phyloP scores from a whole-genome alignment of 2,888 invertebrate genomes.

The Apamea anceps region DNA sequence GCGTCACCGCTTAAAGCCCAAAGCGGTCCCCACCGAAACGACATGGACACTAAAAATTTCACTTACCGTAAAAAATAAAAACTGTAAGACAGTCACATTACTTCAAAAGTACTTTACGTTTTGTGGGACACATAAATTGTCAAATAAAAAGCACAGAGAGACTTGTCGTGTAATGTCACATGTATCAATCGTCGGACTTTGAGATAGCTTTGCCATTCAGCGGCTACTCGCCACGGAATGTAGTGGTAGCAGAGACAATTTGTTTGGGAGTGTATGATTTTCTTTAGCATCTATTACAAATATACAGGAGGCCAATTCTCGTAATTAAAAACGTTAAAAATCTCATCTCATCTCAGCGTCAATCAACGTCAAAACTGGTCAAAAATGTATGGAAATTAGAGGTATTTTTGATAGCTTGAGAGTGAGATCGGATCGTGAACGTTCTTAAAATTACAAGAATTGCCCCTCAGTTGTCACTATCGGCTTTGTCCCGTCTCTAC shows the following conservation, averaged over 20 bases:
- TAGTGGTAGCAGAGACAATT: slow-evolving; percentile 55
- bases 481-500: not conserved
- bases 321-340: no score
- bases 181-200: slow-evolving; percentile 73
- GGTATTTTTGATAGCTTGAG: no score
- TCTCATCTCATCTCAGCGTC: no score
- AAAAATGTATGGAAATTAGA: no score
- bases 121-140: slow-evolving; percentile 64
- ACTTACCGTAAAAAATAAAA: slow-evolving; percentile 56
- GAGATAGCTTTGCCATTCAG: slow-evolving; percentile 65
- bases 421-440: no score
- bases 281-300: not conserved
- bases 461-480: not conserved
- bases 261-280: slow-evolving; percentile 5
- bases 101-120: slow-evolving; percentile 58
- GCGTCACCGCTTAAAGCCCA: slow-evolving; percentile 2
- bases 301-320: not conserved
- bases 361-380: no score
- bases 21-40: slow-evolving; percentile 37
- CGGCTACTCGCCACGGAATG: slow-evolving; percentile 57
- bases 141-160: slow-evolving; percentile 60
- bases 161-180: slow-evolving; percentile 67
- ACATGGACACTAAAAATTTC: slow-evolving; percentile 47
- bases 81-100: slow-evolving; percentile 40
- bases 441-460: no score